These are phyloP conservation scores for Phrynocephalus forsythii DNA, from an alignment of 2,797 vertebrate species.

Conservation along the genomic window DNA sequence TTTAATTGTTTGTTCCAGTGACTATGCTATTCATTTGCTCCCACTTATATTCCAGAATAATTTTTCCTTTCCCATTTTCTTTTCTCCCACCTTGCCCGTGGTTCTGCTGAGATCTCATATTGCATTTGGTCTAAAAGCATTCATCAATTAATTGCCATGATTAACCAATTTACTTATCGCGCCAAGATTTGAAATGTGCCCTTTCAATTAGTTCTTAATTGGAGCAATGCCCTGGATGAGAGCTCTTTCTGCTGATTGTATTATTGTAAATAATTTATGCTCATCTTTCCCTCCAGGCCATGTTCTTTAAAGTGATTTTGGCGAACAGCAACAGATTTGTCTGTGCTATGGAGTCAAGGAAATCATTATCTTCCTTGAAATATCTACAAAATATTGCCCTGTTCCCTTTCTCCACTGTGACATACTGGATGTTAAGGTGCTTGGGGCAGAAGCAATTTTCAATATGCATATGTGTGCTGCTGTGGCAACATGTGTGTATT, in stretches of 20 bases:
- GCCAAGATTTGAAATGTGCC: constrained; percentile 8
- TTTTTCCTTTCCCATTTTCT: not conserved
- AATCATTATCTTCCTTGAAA: constrained; percentile 16
- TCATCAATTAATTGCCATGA: constrained; percentile 17
- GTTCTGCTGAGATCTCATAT: not conserved
- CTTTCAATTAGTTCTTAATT: constrained; percentile 35
- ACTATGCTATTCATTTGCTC: not conserved
- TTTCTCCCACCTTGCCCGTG: not conserved
- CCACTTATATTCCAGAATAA: not conserved
- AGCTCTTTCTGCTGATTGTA: constrained; percentile 14
- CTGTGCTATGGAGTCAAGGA: not conserved
- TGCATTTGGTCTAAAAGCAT: not conserved
- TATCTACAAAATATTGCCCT: not conserved
- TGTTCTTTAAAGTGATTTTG: constrained; percentile 27
- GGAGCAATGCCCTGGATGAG: not conserved
- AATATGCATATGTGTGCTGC: not conserved
- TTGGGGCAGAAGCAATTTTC: not conserved
- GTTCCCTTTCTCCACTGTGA: not conserved
- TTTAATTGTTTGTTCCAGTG: not conserved
- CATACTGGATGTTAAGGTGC: not conserved
- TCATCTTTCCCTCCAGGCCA: constrained; percentile 28
- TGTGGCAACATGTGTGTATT: not conserved
- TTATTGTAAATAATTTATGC: constrained; percentile 41
- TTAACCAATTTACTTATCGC: constrained; percentile 28
- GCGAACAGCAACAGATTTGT: constrained; percentile 32